phyloP scores from a whole-genome alignment of 2,888 invertebrate species.

The Lithophane ornitopus region DNA sequence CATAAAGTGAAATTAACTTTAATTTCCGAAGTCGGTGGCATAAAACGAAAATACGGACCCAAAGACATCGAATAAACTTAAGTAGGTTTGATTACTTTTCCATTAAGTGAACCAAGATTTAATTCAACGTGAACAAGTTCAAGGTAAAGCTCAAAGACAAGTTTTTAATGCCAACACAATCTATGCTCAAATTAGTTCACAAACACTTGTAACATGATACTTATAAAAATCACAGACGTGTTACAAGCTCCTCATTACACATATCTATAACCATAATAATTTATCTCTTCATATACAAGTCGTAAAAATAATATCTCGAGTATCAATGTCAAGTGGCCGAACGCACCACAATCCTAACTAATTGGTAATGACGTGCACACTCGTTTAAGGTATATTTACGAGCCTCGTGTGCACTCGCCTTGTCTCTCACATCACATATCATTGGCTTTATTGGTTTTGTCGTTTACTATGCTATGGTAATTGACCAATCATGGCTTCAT shows the following conservation, averaged over 20 bases:
- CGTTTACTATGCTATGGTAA: constrained; percentile 55
- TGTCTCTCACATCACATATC: constrained; percentile 49
- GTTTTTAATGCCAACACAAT: constrained; percentile 17
- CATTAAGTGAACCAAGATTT: background rate
- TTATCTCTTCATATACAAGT: constrained; percentile 50
- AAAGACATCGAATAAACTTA: no score
- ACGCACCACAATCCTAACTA: constrained; percentile 51
- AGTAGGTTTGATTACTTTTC: background rate
- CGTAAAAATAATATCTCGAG: constrained; percentile 32
- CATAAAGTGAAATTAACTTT: no score
- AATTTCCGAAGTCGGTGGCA: no score
- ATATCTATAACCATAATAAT: constrained; percentile 38
- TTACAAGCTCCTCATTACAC: constrained; percentile 42
- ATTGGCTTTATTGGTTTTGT: constrained; percentile 62
- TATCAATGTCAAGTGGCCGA: constrained; percentile 60
- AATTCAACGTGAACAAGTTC: background rate
- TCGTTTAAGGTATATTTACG: constrained; percentile 58
- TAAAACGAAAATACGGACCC: no score
- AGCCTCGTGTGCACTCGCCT: constrained; percentile 44
- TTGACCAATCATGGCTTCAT: constrained; percentile 50
- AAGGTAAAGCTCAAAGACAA: constrained; percentile 5
- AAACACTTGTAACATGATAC: constrained; percentile 30
- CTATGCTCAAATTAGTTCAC: constrained; percentile 20
- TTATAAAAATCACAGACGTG: constrained; percentile 23
- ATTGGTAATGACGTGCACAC: constrained; percentile 53